Evolutionary conservation across 1,140 invertebrate species (phyloP).

Genomic region (Caenorhabditis brenneri): DNA sequence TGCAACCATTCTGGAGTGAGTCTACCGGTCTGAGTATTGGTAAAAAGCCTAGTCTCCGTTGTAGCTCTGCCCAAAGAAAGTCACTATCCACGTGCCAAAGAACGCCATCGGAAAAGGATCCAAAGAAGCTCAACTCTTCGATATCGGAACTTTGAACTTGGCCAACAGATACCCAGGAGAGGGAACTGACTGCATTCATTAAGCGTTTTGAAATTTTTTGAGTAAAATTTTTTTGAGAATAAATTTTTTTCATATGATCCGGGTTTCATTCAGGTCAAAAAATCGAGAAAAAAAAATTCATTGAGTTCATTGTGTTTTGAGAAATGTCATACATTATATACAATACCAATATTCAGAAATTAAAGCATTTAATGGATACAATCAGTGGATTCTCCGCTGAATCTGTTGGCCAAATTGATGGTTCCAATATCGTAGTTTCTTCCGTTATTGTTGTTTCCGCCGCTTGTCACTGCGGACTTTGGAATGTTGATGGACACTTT

Average conservation of each 20-base stretch:
- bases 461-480: neutral
- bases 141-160: conserved; percentile 63
- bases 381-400: conserved; percentile 35
- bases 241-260: too few relatives aligned
- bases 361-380: conserved; percentile 16
- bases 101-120: conserved; percentile 61
- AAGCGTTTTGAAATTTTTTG: neutral
- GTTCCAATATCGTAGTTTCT: conserved; percentile 43
- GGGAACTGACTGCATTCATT: conserved; percentile 63
- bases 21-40: neutral
- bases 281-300: too few relatives aligned
- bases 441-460: neutral
- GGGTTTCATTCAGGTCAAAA: too few relatives aligned
- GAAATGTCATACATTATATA: neutral
- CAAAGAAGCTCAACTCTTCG: conserved; percentile 59
- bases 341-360: neutral
- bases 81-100: conserved; percentile 65
- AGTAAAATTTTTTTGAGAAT: too few relatives aligned
- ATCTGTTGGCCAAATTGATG: conserved; percentile 20
- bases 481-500: conserved; percentile 39
- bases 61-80: conserved; percentile 53
- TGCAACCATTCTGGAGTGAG: conserved; percentile 63
- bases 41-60: neutral
- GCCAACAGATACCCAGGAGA: conserved; percentile 64
- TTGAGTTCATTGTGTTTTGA: too few relatives aligned